Evolutionary conservation across 2,888 invertebrate genomes (phyloP).

Genomic region (Rugalucina vietnamica): DNA sequence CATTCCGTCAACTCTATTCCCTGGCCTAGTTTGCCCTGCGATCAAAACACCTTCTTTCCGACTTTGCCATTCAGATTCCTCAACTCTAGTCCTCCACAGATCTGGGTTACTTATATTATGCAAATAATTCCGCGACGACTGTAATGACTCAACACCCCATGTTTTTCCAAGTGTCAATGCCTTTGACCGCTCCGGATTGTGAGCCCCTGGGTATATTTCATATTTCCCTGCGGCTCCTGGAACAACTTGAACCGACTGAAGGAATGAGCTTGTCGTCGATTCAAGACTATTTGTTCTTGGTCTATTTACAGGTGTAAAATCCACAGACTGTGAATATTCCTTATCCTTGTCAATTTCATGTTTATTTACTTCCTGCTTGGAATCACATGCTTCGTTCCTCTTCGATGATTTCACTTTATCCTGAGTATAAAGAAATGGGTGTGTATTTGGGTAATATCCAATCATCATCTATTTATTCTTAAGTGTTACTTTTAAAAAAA

Average conservation of each 20-base stretch:
- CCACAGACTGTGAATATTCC: conserved; percentile 46
- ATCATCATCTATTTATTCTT: too few relatives aligned
- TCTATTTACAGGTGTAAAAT: conserved; percentile 5
- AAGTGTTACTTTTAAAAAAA: too few relatives aligned
- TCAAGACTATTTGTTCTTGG: background rate
- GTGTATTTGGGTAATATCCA: conserved; percentile 45
- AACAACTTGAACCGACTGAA: conserved; percentile 59
- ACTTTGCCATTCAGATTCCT: background rate
- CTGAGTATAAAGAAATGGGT: conserved; percentile 38
- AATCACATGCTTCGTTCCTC: background rate
- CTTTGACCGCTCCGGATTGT: background rate
- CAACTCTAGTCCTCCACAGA: conserved; percentile 14
- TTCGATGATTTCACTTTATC: background rate
- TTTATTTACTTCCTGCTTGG: background rate
- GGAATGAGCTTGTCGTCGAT: conserved; percentile 32
- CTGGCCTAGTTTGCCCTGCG: background rate
- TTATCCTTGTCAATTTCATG: conserved; percentile 4
- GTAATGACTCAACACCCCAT: background rate
- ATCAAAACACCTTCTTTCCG: background rate
- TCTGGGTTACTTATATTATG: conserved; percentile 59
- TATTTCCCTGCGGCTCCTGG: conserved; percentile 42
- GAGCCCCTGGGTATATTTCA: conserved; percentile 18
- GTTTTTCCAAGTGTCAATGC: conserved; percentile 18
- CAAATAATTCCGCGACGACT: background rate
- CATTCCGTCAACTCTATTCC: background rate